Conservation (phyloP, 1,140 invertebrate species). For the Solenopsis invicta region DNA sequence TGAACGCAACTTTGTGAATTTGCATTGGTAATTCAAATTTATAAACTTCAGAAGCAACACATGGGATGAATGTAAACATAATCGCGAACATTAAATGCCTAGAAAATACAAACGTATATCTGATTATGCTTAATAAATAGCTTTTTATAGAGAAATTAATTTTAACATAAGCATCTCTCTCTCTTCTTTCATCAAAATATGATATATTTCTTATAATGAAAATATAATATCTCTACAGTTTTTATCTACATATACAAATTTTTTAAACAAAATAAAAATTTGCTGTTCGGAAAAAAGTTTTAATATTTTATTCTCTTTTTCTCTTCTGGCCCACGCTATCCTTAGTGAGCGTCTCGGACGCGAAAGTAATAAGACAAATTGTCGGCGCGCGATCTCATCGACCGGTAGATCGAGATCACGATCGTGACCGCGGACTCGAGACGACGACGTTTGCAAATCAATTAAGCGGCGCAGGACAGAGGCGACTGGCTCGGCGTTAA, state of each 20-base stretch:
- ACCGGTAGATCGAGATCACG: constrained; percentile 74
- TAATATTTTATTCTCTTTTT: neutral
- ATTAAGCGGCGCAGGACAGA: constrained; percentile 75
- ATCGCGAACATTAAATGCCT: neutral
- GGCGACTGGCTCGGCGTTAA: constrained; percentile 72
- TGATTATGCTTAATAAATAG: neutral
- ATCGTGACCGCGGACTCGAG: constrained; percentile 72
- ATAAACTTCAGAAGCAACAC: constrained; percentile 24
- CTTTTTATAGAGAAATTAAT: neutral
- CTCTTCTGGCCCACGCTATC: constrained; percentile 22
- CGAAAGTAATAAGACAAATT: constrained; percentile 75
- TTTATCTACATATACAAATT: neutral
- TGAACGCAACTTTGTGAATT: constrained; percentile 30
- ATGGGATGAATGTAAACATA: neutral
- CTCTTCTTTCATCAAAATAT: neutral
- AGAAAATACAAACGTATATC: neutral
- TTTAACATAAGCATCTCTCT: neutral
- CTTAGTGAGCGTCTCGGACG: constrained; percentile 56
- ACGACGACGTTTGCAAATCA: constrained; percentile 80
- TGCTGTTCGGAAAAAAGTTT: neutral
- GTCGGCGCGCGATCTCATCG: constrained; percentile 74
- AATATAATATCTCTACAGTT: neutral
- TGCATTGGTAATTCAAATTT: constrained; percentile 36
- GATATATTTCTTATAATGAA: neutral
- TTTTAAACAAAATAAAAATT: neutral